Evolutionary conservation across 2,888 invertebrate genomes (phyloP), one percentile per base, ranked within the genome.

Genomic region (Bursaphelenchus okinawaensis): DNA sequence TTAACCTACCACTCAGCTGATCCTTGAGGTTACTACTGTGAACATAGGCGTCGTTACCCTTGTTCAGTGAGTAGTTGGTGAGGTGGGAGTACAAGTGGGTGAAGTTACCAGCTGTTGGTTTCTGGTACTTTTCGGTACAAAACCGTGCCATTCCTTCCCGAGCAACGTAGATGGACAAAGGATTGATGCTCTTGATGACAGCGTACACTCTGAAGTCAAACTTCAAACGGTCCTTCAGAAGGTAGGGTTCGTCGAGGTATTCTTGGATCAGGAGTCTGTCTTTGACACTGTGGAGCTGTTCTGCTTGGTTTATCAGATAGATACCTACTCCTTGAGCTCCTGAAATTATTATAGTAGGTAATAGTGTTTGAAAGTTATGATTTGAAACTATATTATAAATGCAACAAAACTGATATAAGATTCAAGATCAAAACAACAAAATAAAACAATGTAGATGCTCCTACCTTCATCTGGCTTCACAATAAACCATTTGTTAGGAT

Each of bases 21-120:
- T 82, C 80, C 54, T 77, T 70, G 16, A 81, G 65, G 1, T 74
- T 71, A 31, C 68, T 75, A 62, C 78, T 79, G 65, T 82, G 84
- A 54, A 84, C 80, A 70, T 85, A 86, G 9, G 81, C 77, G 20
- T 77, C 75, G 71, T 83, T 84, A 29, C 76, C 72, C 72, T 86
- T 85, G 70, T 86, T 86, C 58, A 86, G 77, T 1, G 85, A 85
- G 73, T 86, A 86, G 72, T 86, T 86, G 4, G 86, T 86, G 66
- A 86, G 74, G 75, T 86, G 86, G 80, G 86, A 84, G 75, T 78
- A 86, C 0, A 83, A 72, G 67, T 85, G 83, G 64, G 82, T 78
- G 61, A 84, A 75, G 71, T 86, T 86, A 64, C 80, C 81, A n/a
- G 77, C 73, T 4, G 83, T 83, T 8, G 86, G 86, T 29, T 74